These are phyloP conservation scores for Drosophila lacteicornis DNA, from an alignment of 1,140 invertebrate genomes.

Conservation along the genomic window DNA sequence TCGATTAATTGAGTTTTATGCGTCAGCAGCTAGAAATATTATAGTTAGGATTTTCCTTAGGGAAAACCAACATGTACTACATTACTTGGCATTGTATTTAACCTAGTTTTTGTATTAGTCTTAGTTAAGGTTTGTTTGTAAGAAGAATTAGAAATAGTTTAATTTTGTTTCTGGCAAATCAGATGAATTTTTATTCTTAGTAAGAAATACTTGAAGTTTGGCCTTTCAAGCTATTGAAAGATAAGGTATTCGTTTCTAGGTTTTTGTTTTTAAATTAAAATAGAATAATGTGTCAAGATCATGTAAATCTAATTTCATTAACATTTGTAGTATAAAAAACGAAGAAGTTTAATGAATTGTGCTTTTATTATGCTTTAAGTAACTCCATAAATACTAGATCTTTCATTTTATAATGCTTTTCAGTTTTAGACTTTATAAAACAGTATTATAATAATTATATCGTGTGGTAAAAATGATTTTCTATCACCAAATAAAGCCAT, in stretches of 20 bases:
- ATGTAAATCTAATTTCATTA: background rate
- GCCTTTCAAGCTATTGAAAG: background rate
- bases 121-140: background rate
- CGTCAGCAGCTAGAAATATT: constrained; percentile 1
- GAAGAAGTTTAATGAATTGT: background rate
- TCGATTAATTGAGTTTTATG: constrained; percentile 35
- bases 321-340: background rate
- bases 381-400: background rate
- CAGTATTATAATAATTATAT: too few species aligned
- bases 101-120: background rate
- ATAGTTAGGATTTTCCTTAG: background rate
- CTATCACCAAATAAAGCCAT: background rate
- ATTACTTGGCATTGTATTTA: background rate
- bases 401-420: too few species aligned
- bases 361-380: background rate
- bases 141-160: background rate
- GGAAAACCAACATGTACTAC: background rate
- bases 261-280: background rate
- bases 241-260: background rate
- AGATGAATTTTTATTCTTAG: background rate
- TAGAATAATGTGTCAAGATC: constrained; percentile 1
- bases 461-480: background rate
- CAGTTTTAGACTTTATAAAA: background rate
- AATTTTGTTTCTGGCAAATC: background rate
- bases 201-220: background rate